Evolutionary conservation across 1,140 invertebrate species (phyloP), one percentile per base, ranked within the genome.

Genomic region (Drosophila quadrilineata): DNA sequence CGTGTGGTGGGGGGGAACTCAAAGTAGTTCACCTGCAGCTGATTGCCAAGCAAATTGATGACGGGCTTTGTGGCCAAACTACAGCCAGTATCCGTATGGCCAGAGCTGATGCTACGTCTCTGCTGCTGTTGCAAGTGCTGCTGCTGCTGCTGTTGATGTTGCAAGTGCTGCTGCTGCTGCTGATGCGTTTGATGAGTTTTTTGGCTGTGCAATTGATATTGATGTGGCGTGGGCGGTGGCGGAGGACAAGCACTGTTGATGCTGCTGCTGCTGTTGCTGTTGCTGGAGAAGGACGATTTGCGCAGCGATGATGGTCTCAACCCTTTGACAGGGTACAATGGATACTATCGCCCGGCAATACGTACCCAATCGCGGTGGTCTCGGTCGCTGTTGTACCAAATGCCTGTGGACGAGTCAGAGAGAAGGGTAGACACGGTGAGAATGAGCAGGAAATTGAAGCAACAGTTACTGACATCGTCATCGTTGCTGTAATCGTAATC

Each of bases 371-470:
- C 88, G 72, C 86, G 88, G 64, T 87, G 84, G 66, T 89, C 88
- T 87, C 88, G 84, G 66, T 89, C 88, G 71, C 88, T 89, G 67
- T 89, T 89, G 85, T 89, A 89, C 88, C 88, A 89, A 85, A 89
- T 88, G 74, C 88, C 88, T 89, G 60, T 17, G n/a, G n/a, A n/a
- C n/a, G n/a, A 72, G 69, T 9, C 0, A 31, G 10, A 22, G 9
- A 12, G 12, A 28, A 56, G 16, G n/a, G n/a, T n/a, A n/a, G n/a
- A n/a, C n/a, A n/a, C n/a, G n/a, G n/a, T n/a, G n/a, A 66, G 1
- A 49, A 17, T 28, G 8, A 33, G 1, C 17, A 3, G 9, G n/a
- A 6, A 31, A 3, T 56, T n/a, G 6, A 24, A 59, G 38, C 9
- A n/a, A 29, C n/a, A n/a, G 31, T 33, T 2, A 33, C 19, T 12